These are phyloP conservation scores for Poecilobothrus nobilitatus DNA, from an alignment of 2,888 invertebrate species.

Conservation along the genomic window DNA sequence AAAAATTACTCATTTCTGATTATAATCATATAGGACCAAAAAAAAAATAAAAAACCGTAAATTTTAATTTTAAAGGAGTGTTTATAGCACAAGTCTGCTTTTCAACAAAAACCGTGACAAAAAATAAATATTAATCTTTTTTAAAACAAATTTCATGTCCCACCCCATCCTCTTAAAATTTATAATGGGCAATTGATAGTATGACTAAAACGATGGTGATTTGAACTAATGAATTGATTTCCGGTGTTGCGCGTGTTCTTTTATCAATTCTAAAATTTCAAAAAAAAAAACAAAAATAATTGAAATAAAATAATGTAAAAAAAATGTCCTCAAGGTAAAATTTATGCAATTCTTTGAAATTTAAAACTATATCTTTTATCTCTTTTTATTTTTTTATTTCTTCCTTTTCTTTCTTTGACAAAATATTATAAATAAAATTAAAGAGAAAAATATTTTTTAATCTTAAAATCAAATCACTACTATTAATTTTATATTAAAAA, in stretches of 20 bases:
- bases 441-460: too few species aligned
- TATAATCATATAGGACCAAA: too few species aligned
- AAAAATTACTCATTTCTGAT: too few species aligned
- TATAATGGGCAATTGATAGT: too few species aligned
- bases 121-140: too few species aligned
- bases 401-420: too few species aligned
- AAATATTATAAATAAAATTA: too few species aligned
- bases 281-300: neutral
- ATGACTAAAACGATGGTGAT: neutral
- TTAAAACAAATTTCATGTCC: neutral
- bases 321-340: neutral
- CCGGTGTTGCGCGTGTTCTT: constrained; percentile 21
- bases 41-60: too few species aligned
- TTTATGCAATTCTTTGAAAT: neutral
- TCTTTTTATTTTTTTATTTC: neutral
- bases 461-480: too few species aligned
- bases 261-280: neutral
- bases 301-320: too few species aligned
- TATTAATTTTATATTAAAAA: too few species aligned
- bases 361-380: neutral
- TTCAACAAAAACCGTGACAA: neutral
- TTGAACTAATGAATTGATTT: constrained; percentile 18
- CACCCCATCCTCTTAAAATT: neutral
- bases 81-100: neutral
- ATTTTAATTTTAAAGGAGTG: neutral